Evolutionary conservation across 2,797 vertebrate species (phyloP).

Genomic region (Erethizon dorsatum): DNA sequence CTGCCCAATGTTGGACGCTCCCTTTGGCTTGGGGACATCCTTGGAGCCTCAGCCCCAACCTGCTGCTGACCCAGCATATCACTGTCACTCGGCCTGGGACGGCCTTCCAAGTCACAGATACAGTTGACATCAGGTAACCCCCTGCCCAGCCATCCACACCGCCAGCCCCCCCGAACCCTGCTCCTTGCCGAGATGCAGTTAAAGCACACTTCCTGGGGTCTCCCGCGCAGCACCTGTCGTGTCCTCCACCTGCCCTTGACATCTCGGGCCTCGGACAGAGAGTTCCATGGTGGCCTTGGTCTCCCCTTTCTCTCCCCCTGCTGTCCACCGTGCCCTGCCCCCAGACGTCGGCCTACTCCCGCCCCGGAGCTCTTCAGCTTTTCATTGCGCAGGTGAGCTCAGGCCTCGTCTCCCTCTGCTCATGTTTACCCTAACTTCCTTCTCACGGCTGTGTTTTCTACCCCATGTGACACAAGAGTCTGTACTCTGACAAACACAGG

Average conservation of each 20-base stretch:
- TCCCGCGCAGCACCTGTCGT: rapidly evolving
- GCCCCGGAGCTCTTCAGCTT: background rate
- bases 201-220: background rate
- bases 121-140: too few species aligned
- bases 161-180: background rate
- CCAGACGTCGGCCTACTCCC: background rate
- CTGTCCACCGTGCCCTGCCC: too few species aligned
- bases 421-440: background rate
- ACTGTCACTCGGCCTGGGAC: background rate
- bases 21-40: background rate
- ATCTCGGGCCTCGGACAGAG: background rate
- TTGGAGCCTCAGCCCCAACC: background rate
- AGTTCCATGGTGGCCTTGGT: too few species aligned
- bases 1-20: too few species aligned
- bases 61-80: background rate
- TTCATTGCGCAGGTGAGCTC: background rate
- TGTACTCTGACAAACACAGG: rapidly evolving
- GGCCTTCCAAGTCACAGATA: background rate
- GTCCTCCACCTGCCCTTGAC: background rate
- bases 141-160: rapidly evolving
- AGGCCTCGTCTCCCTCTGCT: background rate
- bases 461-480: background rate
- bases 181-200: background rate
- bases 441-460: background rate
- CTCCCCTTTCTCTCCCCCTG: background rate